Conservation (phyloP, 2,113 vertebrate genomes). For the Caloenas nicobarica region DNA sequence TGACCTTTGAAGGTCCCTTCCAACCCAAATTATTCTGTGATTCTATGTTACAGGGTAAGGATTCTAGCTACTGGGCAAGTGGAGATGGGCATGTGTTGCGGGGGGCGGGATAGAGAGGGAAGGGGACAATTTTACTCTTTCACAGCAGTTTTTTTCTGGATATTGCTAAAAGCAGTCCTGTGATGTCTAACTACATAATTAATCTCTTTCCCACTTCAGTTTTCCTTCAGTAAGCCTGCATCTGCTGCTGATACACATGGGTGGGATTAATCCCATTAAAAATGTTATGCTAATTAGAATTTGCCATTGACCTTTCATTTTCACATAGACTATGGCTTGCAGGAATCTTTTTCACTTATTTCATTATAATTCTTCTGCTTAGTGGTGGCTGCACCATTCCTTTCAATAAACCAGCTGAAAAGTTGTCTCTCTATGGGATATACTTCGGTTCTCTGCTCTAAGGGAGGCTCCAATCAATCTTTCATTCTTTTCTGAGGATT, state of each 20-base stretch:
- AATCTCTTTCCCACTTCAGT: not conserved
- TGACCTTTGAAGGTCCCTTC: too few relatives aligned
- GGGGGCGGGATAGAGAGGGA: not conserved
- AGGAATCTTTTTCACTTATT: conserved; percentile 1
- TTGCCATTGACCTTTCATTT: conserved; percentile 15
- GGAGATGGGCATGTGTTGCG: fast-evolving
- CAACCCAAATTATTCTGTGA: too few relatives aligned
- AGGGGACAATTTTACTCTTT: not conserved
- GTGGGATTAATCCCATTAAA: conserved; percentile 32
- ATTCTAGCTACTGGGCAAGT: not conserved
- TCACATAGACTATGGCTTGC: not conserved
- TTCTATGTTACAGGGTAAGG: not conserved
- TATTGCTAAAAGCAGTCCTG: not conserved
- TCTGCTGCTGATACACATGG: not conserved
- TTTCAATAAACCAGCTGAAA: not conserved
- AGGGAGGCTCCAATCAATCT: not conserved
- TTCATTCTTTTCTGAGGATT: not conserved
- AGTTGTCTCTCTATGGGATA: not conserved
- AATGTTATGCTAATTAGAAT: conserved; percentile 19
- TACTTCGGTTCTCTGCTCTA: not conserved
- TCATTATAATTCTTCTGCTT: not conserved
- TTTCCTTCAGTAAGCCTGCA: conserved; percentile 4
- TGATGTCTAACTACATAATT: not conserved
- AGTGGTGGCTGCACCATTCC: not conserved
- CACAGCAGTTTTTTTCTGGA: not conserved